A percentile compares a stretch with the other conserved stretches of the same genome.
phyloP scores from a whole-genome alignment of 35 echinoderm and acorn worm genomes.

The Lytechinus variegatus region DNA sequence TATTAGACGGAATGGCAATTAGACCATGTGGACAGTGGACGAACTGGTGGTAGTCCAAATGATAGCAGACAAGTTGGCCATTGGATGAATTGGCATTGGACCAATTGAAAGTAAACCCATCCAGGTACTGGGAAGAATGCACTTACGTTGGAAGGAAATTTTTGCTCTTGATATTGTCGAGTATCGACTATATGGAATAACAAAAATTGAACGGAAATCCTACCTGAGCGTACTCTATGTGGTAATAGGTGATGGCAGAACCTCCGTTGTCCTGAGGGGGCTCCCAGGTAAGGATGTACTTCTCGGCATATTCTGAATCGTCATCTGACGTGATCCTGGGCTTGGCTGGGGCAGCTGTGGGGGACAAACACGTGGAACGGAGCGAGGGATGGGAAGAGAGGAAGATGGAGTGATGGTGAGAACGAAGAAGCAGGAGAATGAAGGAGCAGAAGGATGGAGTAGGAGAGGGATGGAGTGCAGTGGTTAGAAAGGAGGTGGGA shows the following conservation, averaged over 20 bases:
- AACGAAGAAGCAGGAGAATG: not conserved
- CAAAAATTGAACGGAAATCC: not conserved
- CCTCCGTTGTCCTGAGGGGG: not conserved
- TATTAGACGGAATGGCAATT: too few relatives aligned
- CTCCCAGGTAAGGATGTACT: conserved; percentile 25
- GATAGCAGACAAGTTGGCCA: too few relatives aligned
- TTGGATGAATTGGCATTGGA: too few relatives aligned
- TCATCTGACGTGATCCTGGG: not conserved
- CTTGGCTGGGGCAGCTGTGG: not conserved
- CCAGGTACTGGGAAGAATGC: too few relatives aligned
- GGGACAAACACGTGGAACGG: not conserved
- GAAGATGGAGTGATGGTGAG: not conserved
- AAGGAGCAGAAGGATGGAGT: too few relatives aligned
- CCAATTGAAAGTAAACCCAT: too few relatives aligned
- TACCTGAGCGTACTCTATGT: not conserved
- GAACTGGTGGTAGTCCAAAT: too few relatives aligned
- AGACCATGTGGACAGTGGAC: too few relatives aligned
- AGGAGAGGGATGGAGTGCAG: not conserved
- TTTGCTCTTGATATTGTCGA: too few relatives aligned
- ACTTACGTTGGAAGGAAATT: too few relatives aligned
- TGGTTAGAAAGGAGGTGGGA: too few relatives aligned
- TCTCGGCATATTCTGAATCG: not conserved
- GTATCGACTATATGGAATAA: too few relatives aligned
- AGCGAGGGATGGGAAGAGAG: not conserved
- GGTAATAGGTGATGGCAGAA: not conserved